These are phyloP conservation scores for Leptocoma aspasia DNA, from an alignment of 2,113 vertebrate species.

Conservation along the genomic window DNA sequence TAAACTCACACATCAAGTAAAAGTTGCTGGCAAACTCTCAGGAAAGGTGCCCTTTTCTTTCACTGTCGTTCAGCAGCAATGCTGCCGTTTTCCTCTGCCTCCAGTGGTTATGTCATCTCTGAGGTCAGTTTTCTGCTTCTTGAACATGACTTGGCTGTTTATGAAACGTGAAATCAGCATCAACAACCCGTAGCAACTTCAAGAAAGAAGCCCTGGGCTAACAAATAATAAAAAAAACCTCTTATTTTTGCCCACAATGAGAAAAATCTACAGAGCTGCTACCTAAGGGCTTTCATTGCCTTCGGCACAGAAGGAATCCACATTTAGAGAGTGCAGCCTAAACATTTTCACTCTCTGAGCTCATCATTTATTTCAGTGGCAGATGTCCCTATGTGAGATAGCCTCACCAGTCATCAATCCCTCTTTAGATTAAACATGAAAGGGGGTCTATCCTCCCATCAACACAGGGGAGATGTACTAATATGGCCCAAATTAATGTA, in stretches of 20 bases:
- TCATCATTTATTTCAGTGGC: slow-evolving; percentile 57
- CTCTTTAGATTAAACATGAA: slow-evolving; percentile 60
- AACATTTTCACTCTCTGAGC: slow-evolving; percentile 53
- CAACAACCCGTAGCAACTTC: slow-evolving; percentile 48
- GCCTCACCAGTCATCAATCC: slow-evolving; percentile 38
- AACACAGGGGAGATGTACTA: slow-evolving; percentile 30
- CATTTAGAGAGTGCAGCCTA: slow-evolving; percentile 48
- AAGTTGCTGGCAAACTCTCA: slow-evolving; percentile 45
- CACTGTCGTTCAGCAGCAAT: not conserved
- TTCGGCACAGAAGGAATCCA: slow-evolving; percentile 49
- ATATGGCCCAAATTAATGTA: slow-evolving; percentile 55
- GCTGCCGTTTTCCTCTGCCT: not conserved
- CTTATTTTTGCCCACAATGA: slow-evolving; percentile 37
- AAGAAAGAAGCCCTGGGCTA: slow-evolving; percentile 63
- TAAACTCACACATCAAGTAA: slow-evolving; percentile 20
- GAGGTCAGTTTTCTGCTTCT: slow-evolving; percentile 52
- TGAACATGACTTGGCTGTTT: slow-evolving; percentile 59
- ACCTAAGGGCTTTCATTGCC: slow-evolving; percentile 69
- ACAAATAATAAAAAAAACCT: slow-evolving; percentile 15
- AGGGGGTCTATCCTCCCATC: slow-evolving; percentile 45
- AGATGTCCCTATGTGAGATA: slow-evolving; percentile 40
- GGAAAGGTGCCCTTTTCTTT: slow-evolving; percentile 60
- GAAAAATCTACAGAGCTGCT: slow-evolving; percentile 52
- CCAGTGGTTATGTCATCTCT: slow-evolving; percentile 45
- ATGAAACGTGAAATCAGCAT: slow-evolving; percentile 52